These are phyloP conservation scores for Chelon auratus DNA, from an alignment of 2,797 vertebrate species.

Conservation along the genomic window DNA sequence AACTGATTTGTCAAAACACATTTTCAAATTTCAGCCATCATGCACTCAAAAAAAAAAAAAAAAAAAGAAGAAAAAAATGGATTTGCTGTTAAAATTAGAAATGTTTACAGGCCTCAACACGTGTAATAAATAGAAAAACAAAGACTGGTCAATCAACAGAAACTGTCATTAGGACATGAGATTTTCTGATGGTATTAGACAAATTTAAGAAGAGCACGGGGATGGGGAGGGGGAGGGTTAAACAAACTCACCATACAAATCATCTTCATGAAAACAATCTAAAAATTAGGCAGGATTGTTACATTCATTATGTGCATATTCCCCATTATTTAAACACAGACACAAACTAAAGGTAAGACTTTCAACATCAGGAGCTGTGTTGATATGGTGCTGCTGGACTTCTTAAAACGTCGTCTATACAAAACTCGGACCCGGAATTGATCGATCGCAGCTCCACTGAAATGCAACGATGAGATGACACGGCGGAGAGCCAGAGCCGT, in stretches of 20 bases:
- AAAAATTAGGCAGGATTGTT: slow-evolving; percentile 79
- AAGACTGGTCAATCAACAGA: slow-evolving; percentile 37
- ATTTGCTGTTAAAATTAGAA: slow-evolving; percentile 74
- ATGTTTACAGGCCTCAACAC: slow-evolving; percentile 75
- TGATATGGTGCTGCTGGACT: slow-evolving; percentile 65
- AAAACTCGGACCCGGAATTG: slow-evolving; percentile 52
- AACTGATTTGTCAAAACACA: slow-evolving; percentile 74
- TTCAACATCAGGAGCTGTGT: slow-evolving; percentile 54
- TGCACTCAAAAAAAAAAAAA: slow-evolving; percentile 51
- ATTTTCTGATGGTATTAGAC: slow-evolving; percentile 49
- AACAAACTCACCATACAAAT: slow-evolving; percentile 62
- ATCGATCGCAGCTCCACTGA: slow-evolving; percentile 28
- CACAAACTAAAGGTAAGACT: slow-evolving; percentile 69
- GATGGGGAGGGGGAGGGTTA: not conserved
- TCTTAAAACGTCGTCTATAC: slow-evolving; percentile 44
- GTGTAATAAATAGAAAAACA: slow-evolving; percentile 72
- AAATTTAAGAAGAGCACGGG: slow-evolving; percentile 28
- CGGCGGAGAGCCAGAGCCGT: slow-evolving; percentile 24
- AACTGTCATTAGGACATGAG: slow-evolving; percentile 65
- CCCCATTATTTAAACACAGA: slow-evolving; percentile 63
- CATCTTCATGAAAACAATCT: slow-evolving; percentile 59
- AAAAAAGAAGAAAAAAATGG: slow-evolving; percentile 44
- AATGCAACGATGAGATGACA: slow-evolving; percentile 32
- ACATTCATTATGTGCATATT: slow-evolving; percentile 85
- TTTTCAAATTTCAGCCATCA: slow-evolving; percentile 54